Conservation (phyloP, 2,113 vertebrate species). For the Eublepharis macularius region DNA sequence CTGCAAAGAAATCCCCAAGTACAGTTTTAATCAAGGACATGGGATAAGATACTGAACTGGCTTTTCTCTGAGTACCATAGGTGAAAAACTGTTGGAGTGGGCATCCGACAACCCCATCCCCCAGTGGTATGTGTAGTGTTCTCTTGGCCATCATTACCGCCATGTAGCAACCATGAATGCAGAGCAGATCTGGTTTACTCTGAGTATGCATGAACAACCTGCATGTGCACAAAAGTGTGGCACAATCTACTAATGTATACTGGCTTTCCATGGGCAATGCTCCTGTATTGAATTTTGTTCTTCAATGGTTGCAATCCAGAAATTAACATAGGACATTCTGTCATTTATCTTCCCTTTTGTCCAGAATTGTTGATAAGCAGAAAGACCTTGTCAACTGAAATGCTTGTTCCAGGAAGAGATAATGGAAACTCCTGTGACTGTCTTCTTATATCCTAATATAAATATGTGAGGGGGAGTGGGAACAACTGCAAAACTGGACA, state of each 20-base stretch:
- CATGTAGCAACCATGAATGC: background rate
- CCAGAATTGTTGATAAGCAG: background rate
- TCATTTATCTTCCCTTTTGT: background rate
- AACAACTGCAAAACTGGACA: background rate
- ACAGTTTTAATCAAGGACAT: background rate
- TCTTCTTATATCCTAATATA: background rate
- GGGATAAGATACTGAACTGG: background rate
- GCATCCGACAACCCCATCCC: background rate
- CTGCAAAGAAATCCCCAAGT: background rate
- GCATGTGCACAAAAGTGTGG: background rate
- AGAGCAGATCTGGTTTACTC: background rate
- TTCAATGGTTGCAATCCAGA: background rate
- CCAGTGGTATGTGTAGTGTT: background rate
- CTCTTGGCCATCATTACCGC: background rate
- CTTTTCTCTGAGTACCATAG: background rate
- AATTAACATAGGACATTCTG: background rate
- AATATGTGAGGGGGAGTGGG: background rate
- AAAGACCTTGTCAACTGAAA: background rate
- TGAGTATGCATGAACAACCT: background rate
- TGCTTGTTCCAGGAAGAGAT: background rate
- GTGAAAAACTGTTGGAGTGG: background rate
- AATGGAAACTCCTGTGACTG: background rate
- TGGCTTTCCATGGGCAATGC: background rate
- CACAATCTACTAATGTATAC: background rate
- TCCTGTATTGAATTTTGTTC: background rate